Evolutionary conservation across 2,797 vertebrate genomes (phyloP).

Genomic region (Siniperca obscura): DNA sequence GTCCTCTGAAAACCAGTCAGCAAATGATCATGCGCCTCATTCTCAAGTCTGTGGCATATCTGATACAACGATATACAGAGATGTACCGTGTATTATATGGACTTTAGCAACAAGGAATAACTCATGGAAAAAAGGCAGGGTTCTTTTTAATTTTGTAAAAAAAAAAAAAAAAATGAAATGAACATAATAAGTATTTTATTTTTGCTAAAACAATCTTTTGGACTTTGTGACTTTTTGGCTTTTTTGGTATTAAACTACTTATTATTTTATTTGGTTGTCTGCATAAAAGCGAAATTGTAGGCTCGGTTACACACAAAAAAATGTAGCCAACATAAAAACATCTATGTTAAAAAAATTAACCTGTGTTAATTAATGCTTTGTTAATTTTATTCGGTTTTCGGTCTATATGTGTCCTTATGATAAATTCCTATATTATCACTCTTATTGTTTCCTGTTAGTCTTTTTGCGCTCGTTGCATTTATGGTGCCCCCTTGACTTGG

Average conservation of each 20-base stretch:
- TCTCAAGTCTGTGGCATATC: background rate
- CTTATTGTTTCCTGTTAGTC: background rate
- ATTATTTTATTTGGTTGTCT: background rate
- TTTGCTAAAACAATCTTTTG: background rate
- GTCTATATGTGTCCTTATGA: background rate
- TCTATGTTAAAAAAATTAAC: background rate
- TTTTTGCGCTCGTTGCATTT: background rate
- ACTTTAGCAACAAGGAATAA: background rate
- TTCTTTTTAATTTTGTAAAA: background rate
- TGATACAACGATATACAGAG: background rate
- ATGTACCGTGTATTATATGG: background rate
- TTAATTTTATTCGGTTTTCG: background rate
- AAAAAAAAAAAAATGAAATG: background rate
- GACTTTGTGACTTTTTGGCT: background rate
- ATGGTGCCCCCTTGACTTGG: background rate
- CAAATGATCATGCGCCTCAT: background rate
- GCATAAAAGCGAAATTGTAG: background rate
- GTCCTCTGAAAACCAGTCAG: background rate
- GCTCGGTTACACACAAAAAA: background rate
- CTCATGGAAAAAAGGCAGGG: too few relatives aligned
- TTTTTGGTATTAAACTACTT: background rate
- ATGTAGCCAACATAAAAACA: background rate
- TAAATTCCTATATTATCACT: background rate
- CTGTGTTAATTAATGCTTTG: background rate
- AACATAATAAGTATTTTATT: background rate